phyloP scores from a whole-genome alignment of 2,888 invertebrate species.

The Drosophila colorata region DNA sequence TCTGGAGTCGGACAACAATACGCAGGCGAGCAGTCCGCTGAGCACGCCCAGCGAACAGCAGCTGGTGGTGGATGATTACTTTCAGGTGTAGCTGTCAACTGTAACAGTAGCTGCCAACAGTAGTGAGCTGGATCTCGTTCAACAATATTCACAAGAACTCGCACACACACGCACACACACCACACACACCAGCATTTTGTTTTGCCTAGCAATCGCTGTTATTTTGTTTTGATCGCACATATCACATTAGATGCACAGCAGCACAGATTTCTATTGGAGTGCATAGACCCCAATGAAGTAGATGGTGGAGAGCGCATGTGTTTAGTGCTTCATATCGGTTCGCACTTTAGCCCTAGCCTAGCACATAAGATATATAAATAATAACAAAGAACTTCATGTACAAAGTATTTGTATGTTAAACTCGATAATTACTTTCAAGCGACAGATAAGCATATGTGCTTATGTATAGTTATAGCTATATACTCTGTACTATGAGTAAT shows the following conservation, averaged over 20 bases:
- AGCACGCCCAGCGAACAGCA: conserved; percentile 73
- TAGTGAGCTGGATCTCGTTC: conserved; percentile 71
- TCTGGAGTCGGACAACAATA: conserved; percentile 71
- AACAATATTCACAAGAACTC: conserved; percentile 2
- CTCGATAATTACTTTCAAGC: conserved; percentile 45
- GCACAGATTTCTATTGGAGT: conserved; percentile 48
- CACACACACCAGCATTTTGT: conserved; percentile 32
- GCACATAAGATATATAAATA: conserved; percentile 45
- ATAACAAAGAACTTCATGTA: conserved; percentile 58
- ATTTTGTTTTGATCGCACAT: conserved; percentile 56
- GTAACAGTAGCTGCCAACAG: conserved; percentile 8
- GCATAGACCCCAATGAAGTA: conserved; percentile 36
- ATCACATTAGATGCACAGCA: conserved; percentile 63
- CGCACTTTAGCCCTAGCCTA: conserved; percentile 62
- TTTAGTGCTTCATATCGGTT: conserved; percentile 53
- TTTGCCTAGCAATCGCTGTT: conserved; percentile 65
- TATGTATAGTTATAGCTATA: conserved; percentile 17
- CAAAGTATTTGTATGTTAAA: conserved; percentile 74
- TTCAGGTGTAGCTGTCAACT: conserved; percentile 84
- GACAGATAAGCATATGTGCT: conserved; percentile 23
- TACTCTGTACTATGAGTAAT: conserved; percentile 21
- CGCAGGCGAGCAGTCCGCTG: conserved; percentile 71
- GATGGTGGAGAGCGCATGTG: not conserved
- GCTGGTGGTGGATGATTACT: conserved; percentile 85
- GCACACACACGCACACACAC: conserved; percentile 6